Evolutionary conservation across 1,140 invertebrate species (phyloP).

Genomic region (Drosophila takahashii): DNA sequence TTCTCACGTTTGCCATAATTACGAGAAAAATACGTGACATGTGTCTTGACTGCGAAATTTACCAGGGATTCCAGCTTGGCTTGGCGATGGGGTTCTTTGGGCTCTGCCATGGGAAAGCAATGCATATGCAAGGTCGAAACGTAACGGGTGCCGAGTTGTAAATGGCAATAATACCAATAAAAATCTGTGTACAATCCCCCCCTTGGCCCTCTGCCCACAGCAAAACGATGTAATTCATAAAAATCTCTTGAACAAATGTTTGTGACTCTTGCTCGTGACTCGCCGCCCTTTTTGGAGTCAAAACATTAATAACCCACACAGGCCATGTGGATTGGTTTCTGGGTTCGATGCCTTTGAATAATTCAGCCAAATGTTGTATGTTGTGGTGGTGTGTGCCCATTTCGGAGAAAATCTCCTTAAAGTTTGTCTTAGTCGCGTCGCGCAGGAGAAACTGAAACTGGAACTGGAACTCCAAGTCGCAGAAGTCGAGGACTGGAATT

Average conservation of each 20-base stretch:
- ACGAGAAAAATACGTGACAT: constrained; percentile 82
- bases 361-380: constrained; percentile 16
- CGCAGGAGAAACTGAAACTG: too few species aligned
- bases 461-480: not conserved
- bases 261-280: constrained; percentile 47
- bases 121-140: constrained; percentile 30
- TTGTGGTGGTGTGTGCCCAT: not conserved
- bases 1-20: constrained; percentile 84
- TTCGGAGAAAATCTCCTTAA: constrained; percentile 14
- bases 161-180: constrained; percentile 73
- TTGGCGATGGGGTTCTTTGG: not conserved
- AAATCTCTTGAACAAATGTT: constrained; percentile 79
- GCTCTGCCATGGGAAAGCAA: too few species aligned
- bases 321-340: not conserved
- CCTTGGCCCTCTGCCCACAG: not conserved
- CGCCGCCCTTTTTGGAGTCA: not conserved
- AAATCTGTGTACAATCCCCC: constrained; percentile 61
- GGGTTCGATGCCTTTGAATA: constrained; percentile 35
- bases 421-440: constrained; percentile 1
- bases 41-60: constrained; percentile 80
- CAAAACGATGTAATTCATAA: constrained; percentile 70
- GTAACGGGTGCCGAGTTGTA: constrained; percentile 54
- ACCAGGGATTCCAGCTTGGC: constrained; percentile 6
- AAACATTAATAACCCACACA: constrained; percentile 51
- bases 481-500: too few species aligned